A percentile compares a stretch with the other conserved stretches of the same genome.
These are phyloP conservation scores for Epicampocera succincta DNA, from an alignment of 2,888 invertebrate genomes.

Conservation along the genomic window DNA sequence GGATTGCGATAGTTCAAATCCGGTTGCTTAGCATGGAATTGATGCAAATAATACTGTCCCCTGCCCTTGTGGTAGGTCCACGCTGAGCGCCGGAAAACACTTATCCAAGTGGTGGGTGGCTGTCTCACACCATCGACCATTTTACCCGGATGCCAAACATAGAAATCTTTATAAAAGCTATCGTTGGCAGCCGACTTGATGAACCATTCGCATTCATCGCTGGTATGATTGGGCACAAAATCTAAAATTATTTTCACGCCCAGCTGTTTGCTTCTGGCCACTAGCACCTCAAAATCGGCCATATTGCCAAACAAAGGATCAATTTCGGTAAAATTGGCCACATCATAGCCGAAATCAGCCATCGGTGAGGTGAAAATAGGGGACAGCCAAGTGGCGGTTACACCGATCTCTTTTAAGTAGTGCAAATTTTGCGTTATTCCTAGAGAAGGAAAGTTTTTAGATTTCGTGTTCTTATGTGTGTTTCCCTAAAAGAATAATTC, in stretches of 20 bases:
- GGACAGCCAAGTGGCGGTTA: conserved; percentile 87
- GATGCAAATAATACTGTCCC: conserved; percentile 85
- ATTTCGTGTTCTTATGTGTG: background rate
- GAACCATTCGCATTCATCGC: conserved; percentile 92
- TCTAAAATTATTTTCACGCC: conserved; percentile 82
- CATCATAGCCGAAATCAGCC: conserved; percentile 91
- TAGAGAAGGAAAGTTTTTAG: conserved; percentile 73
- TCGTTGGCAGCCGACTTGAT: conserved; percentile 84
- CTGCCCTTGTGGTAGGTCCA: conserved; percentile 85
- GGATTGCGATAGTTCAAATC: conserved; percentile 86
- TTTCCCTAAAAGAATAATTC: conserved; percentile 49
- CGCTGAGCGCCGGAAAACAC: conserved; percentile 83
- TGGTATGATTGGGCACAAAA: conserved; percentile 85
- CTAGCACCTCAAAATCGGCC: conserved; percentile 86
- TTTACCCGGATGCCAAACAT: conserved; percentile 86
- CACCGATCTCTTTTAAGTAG: conserved; percentile 86
- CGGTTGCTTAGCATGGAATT: conserved; percentile 85
- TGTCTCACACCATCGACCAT: conserved; percentile 76
- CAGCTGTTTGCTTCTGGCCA: conserved; percentile 83
- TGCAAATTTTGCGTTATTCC: conserved; percentile 84
- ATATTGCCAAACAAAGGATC: conserved; percentile 88
- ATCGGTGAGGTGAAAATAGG: conserved; percentile 90
- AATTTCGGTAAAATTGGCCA: conserved; percentile 86
- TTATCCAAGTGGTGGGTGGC: conserved; percentile 83
- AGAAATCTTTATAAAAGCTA: conserved; percentile 87